A percentile compares a stretch with the other conserved stretches of the same genome.
phyloP scores from a whole-genome alignment of 2,113 vertebrate genomes.

The Prochilodus magdalenae region DNA sequence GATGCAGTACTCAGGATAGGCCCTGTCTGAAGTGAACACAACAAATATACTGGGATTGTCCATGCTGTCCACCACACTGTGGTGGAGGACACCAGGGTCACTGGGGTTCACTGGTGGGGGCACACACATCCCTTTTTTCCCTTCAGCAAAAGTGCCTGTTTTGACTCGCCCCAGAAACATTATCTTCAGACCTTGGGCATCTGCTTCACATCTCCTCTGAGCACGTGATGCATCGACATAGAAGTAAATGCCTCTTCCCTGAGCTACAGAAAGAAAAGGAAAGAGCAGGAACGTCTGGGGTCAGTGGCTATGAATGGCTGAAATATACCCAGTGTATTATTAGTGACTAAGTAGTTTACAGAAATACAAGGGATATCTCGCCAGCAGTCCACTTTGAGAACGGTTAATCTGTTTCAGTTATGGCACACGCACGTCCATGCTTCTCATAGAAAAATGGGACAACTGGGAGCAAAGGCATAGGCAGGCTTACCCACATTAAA shows the following conservation, averaged over 20 bases:
- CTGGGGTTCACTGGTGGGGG: neutral
- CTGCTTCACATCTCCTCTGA: constrained; percentile 24
- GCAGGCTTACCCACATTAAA: no score
- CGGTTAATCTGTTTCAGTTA: no score
- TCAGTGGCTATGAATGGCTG: neutral
- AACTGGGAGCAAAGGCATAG: no score
- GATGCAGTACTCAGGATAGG: constrained; percentile 36
- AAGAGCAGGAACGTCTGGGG: neutral
- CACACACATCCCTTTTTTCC: constrained; percentile 2
- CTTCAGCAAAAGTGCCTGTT: constrained; percentile 17
- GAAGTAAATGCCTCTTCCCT: constrained; percentile 34
- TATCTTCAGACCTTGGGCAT: neutral
- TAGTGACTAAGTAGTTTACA: neutral
- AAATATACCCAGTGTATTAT: no score
- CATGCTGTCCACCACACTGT: constrained; percentile 25
- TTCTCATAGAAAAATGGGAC: no score
- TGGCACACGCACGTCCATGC: no score
- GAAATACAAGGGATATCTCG: no score
- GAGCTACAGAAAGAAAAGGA: neutral
- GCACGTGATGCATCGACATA: constrained; percentile 23
- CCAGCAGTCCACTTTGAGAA: no score
- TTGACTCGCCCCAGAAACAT: constrained; percentile 23
- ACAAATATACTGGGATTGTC: constrained; percentile 28
- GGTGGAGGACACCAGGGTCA: constrained; percentile 4
- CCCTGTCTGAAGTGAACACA: constrained; percentile 17